phyloP scores from a whole-genome alignment of 2,113 vertebrate genomes.

The Ranitomeya variabilis region DNA sequence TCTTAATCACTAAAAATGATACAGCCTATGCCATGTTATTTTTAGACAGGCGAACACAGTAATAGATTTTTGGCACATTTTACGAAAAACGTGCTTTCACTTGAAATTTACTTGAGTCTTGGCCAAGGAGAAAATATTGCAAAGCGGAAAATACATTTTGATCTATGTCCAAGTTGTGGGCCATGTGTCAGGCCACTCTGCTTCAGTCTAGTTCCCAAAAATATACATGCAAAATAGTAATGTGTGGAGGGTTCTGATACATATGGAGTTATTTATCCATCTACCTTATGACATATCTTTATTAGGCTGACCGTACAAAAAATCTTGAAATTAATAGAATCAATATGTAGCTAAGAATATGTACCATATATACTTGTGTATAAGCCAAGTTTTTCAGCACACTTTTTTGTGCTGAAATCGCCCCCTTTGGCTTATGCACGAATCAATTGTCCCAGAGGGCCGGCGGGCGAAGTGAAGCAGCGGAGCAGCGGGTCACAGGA shows the following conservation, averaged over 20 bases:
- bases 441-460: too few species aligned
- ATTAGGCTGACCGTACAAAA: not conserved
- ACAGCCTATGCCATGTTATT: slow-evolving; percentile 44
- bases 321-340: not conserved
- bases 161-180: slow-evolving; percentile 11
- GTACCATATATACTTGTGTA: too few species aligned
- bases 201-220: slow-evolving; percentile 1
- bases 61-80: slow-evolving; percentile 50
- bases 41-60: slow-evolving; percentile 35
- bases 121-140: slow-evolving; percentile 37
- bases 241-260: not conserved
- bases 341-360: too few species aligned
- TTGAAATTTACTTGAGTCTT: slow-evolving; percentile 33
- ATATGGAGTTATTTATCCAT: not conserved
- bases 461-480: too few species aligned
- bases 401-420: too few species aligned
- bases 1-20: slow-evolving; percentile 38
- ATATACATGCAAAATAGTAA: not conserved
- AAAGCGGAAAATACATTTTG: slow-evolving; percentile 6
- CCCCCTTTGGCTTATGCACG: too few species aligned
- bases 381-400: too few species aligned
- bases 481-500: too few species aligned
- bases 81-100: slow-evolving; percentile 30
- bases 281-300: not conserved
- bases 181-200: slow-evolving; percentile 7